Percentiles rank a stretch among this genome's conserved stretches.
Conservation (phyloP, 2,113 vertebrate genomes). For the Micromys minutus region DNA sequence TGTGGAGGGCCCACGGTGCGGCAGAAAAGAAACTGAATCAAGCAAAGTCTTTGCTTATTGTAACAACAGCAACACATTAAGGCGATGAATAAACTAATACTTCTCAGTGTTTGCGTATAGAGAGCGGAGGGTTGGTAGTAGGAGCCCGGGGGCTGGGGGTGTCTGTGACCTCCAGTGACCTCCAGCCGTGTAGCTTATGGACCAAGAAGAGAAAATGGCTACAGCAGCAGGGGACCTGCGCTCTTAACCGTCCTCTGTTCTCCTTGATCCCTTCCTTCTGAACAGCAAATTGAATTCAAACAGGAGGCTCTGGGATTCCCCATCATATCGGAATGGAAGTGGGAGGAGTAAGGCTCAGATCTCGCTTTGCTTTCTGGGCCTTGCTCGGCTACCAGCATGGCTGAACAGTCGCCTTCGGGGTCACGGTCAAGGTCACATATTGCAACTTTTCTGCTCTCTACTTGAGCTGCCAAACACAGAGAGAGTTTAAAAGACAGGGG, state of each 20-base stretch:
- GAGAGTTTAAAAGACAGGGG: constrained; percentile 15
- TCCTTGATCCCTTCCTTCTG: constrained; percentile 44
- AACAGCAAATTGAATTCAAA: constrained; percentile 52
- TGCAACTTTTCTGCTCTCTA: neutral
- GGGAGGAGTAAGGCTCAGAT: neutral
- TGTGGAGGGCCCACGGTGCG: no score
- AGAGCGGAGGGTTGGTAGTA: neutral
- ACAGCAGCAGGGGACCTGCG: neutral
- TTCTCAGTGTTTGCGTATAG: neutral
- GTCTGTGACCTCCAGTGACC: neutral
- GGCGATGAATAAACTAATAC: neutral
- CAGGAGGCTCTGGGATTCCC: constrained; percentile 6
- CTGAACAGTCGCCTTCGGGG: neutral
- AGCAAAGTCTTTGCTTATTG: neutral
- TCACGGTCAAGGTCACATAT: constrained; percentile 37
- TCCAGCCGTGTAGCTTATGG: neutral
- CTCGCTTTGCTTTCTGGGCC: neutral
- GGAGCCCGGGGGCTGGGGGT: rapidly evolving
- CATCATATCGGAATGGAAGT: neutral
- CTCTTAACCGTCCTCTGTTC: constrained; percentile 20
- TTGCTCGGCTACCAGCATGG: neutral
- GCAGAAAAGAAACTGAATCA: neutral
- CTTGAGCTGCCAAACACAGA: constrained; percentile 9
- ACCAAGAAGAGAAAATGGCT: neutral
- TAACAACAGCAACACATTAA: neutral